These are phyloP conservation scores for Notarius quadriscutis DNA, from an alignment of 2,113 vertebrate genomes.

Conservation along the genomic window DNA sequence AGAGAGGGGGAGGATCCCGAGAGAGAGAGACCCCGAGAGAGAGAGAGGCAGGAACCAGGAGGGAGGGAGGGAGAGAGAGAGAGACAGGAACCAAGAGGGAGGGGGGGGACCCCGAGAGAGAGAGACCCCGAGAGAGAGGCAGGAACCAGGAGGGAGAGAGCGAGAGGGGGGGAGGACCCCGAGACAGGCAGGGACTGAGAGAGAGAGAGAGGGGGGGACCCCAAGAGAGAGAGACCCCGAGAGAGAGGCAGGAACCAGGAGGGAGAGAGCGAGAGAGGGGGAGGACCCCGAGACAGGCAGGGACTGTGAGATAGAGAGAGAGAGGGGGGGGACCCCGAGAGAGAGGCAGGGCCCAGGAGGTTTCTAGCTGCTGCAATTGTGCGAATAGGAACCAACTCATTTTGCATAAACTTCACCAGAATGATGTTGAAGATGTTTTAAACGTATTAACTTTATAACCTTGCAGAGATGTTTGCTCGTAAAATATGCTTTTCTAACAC, in stretches of 20 bases:
- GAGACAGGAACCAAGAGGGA: not conserved
- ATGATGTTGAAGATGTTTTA: not conserved
- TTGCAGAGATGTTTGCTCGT: too few species aligned
- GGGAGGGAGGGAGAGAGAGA: too few species aligned
- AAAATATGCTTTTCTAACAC: too few species aligned
- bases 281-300: too few species aligned
- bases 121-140: not conserved
- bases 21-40: too few species aligned
- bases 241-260: not conserved
- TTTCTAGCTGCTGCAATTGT: not conserved
- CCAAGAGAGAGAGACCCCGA: too few species aligned
- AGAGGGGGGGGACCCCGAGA: too few species aligned
- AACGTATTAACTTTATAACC: not conserved
- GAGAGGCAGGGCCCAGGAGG: not conserved
- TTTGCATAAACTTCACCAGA: not conserved
- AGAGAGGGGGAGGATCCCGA: not conserved
- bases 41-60: not conserved
- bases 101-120: not conserved
- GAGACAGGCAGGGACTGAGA: too few species aligned
- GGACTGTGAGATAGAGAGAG: too few species aligned
- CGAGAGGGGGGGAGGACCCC: too few species aligned
- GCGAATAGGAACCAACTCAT: not conserved
- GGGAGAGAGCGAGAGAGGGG: too few species aligned
- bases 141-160: not conserved
- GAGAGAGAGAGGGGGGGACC: too few species aligned